phyloP scores from a whole-genome alignment of 2,797 vertebrate species.

The Paedocypris micromegethes region DNA sequence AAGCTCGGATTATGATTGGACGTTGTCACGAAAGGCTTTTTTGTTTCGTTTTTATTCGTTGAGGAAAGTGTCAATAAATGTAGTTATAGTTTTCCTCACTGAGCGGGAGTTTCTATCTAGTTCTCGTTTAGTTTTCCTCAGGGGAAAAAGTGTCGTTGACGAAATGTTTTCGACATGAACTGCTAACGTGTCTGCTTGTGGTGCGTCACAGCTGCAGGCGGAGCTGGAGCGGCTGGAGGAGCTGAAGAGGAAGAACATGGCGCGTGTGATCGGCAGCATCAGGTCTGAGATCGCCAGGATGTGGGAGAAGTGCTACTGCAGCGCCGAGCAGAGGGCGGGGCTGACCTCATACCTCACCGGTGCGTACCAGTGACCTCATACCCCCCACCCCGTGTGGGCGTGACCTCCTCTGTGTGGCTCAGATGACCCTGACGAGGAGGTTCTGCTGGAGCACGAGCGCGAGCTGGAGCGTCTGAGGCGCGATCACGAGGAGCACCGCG shows the following conservation, averaged over 20 bases:
- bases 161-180: too few species aligned
- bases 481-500: constrained; percentile 73
- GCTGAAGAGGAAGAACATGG: constrained; percentile 82
- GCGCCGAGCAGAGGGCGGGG: constrained; percentile 71
- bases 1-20: too few species aligned
- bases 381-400: too few species aligned
- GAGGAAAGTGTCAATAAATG: too few species aligned
- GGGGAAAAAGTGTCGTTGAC: too few species aligned
- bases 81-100: too few species aligned
- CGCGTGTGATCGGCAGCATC: constrained; percentile 69
- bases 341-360: constrained; percentile 73
- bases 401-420: neutral
- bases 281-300: constrained; percentile 73
- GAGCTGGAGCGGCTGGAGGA: constrained; percentile 77
- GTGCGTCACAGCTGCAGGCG: constrained; percentile 64
- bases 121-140: too few species aligned
- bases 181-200: too few species aligned
- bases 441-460: constrained; percentile 75
- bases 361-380: constrained; percentile 41
- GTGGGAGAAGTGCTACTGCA: constrained; percentile 89
- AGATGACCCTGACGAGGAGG: constrained; percentile 81
- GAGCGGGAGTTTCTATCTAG: too few species aligned
- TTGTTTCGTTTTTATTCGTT: too few species aligned
- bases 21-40: too few species aligned
- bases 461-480: constrained; percentile 72